Evolutionary conservation across 2,797 vertebrate species (phyloP).

Genomic region (Epinephelus malabaricus): DNA sequence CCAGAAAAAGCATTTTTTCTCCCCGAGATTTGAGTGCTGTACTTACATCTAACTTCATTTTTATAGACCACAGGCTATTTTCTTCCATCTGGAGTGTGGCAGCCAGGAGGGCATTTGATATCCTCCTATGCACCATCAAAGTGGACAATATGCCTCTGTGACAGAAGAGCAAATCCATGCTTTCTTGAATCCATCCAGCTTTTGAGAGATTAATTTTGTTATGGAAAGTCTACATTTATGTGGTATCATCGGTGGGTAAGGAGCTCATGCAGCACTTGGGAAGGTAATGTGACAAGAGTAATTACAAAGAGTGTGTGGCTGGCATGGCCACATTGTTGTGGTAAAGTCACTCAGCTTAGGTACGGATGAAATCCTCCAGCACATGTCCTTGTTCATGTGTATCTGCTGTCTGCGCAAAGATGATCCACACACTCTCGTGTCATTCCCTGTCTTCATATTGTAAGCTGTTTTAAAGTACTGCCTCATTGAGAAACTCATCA

Average conservation of each 20-base stretch:
- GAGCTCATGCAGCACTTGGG: constrained; percentile 47
- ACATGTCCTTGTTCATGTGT: constrained; percentile 15
- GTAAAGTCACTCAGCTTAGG: constrained; percentile 27
- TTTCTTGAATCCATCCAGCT: constrained; percentile 90
- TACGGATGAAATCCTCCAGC: constrained; percentile 27
- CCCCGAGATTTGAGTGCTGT: constrained; percentile 94
- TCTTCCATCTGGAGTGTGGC: constrained; percentile 91
- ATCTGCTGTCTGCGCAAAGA: background rate
- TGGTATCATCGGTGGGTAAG: constrained; percentile 66
- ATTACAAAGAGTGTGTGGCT: constrained; percentile 64
- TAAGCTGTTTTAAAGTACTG: constrained; percentile 9
- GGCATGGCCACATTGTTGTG: constrained; percentile 26
- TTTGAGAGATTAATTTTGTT: constrained; percentile 91
- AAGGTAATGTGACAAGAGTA: constrained; percentile 56
- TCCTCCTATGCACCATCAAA: constrained; percentile 91
- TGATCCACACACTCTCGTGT: background rate
- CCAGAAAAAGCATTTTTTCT: constrained; percentile 92
- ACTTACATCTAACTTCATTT: constrained; percentile 96
- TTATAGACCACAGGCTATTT: constrained; percentile 93
- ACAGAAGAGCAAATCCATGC: constrained; percentile 84
- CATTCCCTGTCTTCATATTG: background rate
- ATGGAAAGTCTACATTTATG: constrained; percentile 85
- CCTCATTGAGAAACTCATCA: background rate
- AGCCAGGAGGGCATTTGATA: constrained; percentile 94
- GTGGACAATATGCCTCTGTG: constrained; percentile 92